phyloP scores from a whole-genome alignment of 2,113 vertebrate species.

The Excalfactoria chinensis region DNA sequence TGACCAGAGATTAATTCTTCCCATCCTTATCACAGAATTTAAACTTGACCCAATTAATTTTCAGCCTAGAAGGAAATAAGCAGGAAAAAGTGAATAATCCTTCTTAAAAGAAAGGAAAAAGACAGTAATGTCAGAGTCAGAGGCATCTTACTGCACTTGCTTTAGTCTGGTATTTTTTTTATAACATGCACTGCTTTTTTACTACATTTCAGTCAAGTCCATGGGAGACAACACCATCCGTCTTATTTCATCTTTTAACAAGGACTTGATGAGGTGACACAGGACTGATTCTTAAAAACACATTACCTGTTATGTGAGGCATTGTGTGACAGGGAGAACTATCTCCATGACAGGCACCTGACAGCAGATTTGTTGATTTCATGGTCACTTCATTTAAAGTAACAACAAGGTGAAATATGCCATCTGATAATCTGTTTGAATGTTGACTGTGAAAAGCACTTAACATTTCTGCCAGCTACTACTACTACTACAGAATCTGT shows the following conservation, averaged over 20 bases:
- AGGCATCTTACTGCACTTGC: not conserved
- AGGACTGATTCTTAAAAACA: constrained; percentile 86
- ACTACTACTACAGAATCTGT: constrained; percentile 83
- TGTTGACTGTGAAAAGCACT: constrained; percentile 87
- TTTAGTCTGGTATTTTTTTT: not conserved
- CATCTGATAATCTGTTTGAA: constrained; percentile 89
- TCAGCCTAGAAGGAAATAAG: constrained; percentile 39
- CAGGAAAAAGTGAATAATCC: constrained; percentile 5
- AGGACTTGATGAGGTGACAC: constrained; percentile 87
- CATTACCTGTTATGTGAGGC: constrained; percentile 86
- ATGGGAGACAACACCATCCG: constrained; percentile 79
- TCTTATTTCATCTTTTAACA: constrained; percentile 87
- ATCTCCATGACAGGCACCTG: constrained; percentile 85
- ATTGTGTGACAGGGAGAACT: constrained; percentile 85
- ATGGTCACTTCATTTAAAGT: constrained; percentile 89
- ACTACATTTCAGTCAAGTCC: constrained; percentile 75
- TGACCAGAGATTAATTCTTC: constrained; percentile 25
- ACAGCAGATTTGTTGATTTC: constrained; percentile 89
- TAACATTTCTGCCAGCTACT: constrained; percentile 85
- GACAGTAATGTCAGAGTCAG: not conserved
- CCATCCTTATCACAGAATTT: constrained; percentile 36
- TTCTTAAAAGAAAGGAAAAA: constrained; percentile 8
- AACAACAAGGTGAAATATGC: constrained; percentile 88
- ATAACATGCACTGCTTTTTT: constrained; percentile 54
- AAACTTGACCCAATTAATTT: constrained; percentile 57